Evolutionary conservation across 2,113 vertebrate genomes (phyloP).

Genomic region (Gavialis gangeticus): DNA sequence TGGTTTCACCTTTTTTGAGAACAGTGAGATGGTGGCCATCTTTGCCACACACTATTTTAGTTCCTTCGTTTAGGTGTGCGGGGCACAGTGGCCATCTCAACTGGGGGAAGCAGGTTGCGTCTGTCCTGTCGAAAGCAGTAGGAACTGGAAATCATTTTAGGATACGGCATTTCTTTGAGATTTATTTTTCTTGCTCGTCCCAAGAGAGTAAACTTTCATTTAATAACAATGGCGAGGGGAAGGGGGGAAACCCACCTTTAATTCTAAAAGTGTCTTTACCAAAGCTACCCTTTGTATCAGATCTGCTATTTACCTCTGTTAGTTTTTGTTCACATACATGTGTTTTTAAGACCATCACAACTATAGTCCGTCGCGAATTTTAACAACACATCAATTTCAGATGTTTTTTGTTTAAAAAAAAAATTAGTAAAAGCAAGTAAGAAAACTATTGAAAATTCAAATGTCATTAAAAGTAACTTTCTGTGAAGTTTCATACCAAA

Average conservation of each 20-base stretch:
- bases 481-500: too few species aligned
- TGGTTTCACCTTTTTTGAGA: conserved; percentile 19
- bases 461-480: background rate
- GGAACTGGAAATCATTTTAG: conserved; percentile 9
- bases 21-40: background rate
- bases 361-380: too few species aligned
- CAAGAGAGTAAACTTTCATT: background rate
- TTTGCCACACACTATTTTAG: conserved; percentile 27
- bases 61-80: background rate
- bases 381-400: too few species aligned
- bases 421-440: background rate
- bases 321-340: background rate
- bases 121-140: conserved; percentile 43
- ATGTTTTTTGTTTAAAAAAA: background rate
- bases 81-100: conserved; percentile 33
- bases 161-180: background rate
- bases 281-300: background rate
- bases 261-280: background rate
- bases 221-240: background rate
- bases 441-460: background rate
- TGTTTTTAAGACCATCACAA: background rate
- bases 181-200: background rate
- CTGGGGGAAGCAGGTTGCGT: conserved; percentile 58
- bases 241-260: background rate
- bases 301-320: background rate